Conservation (phyloP, 1,140 invertebrate genomes). For the Streblospio benedicti region DNA sequence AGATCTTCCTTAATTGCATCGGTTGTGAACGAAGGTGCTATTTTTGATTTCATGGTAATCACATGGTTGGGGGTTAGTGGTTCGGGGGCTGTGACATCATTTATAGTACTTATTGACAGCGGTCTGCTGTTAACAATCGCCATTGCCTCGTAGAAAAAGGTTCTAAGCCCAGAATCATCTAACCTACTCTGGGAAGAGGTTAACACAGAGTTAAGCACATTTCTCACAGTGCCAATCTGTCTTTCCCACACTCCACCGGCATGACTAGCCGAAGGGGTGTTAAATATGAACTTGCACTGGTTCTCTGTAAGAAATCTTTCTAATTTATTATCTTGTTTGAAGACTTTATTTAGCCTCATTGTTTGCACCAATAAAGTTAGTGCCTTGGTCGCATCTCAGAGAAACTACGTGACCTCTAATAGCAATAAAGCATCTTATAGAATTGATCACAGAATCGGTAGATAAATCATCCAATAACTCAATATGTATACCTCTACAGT, state of each 20-base stretch:
- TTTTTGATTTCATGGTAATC: constrained; percentile 10
- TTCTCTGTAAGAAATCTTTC: constrained; percentile 1
- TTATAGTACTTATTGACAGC: constrained; percentile 11
- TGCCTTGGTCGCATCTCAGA: constrained; percentile 23
- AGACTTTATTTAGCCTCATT: constrained; percentile 1
- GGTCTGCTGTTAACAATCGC: constrained; percentile 18
- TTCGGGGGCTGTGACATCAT: constrained; percentile 16
- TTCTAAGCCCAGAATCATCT: constrained; percentile 8
- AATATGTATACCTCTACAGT: constrained; percentile 18
- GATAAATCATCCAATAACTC: constrained; percentile 22
- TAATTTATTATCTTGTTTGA: not conserved
- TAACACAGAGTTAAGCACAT: constrained; percentile 25
- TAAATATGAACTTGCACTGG: constrained; percentile 9
- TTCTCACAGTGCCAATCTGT: constrained; percentile 23
- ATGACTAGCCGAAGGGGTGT: constrained; percentile 14
- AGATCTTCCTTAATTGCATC: constrained; percentile 6
- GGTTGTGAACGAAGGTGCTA: not conserved
- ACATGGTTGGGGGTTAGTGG: constrained; percentile 19
- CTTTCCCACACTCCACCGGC: constrained; percentile 23
- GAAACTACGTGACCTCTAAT: constrained; percentile 16
- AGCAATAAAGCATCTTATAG: constrained; percentile 16
- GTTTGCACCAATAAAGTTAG: constrained; percentile 23
- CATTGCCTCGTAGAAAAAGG: constrained; percentile 25
- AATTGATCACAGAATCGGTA: constrained; percentile 25
- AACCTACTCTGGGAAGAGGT: not conserved